A percentile compares a stretch with the other conserved stretches of the same genome.
Evolutionary conservation across 1,140 invertebrate genomes (phyloP).

Genomic region (Dryas iulia): DNA sequence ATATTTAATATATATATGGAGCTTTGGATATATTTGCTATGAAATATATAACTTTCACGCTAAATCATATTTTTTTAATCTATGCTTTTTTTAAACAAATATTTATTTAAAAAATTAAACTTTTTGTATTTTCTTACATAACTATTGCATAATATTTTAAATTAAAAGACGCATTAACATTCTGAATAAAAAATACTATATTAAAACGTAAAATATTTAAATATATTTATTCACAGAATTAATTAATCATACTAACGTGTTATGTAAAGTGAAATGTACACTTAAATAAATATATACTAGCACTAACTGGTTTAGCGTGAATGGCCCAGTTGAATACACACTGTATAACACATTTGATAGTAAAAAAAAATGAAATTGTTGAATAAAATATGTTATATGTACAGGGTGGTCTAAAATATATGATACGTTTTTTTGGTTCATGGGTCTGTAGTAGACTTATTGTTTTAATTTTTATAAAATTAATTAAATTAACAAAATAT

Average conservation of each 20-base stretch:
- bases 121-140: neutral
- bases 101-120: no score
- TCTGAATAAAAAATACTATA: neutral
- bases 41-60: constrained; percentile 2
- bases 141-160: neutral
- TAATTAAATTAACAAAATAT: no score
- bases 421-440: no score
- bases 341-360: neutral
- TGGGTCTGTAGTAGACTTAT: neutral
- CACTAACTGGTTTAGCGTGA: constrained; percentile 8
- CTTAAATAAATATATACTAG: neutral
- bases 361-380: neutral
- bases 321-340: constrained; percentile 14
- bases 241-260: neutral
- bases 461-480: no score
- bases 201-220: neutral
- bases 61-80: constrained; percentile 6
- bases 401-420: neutral
- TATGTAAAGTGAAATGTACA: neutral
- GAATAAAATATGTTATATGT: no score
- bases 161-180: neutral
- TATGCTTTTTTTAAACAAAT: no score
- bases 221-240: neutral
- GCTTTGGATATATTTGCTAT: constrained; percentile 14
- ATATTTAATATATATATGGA: neutral